Conservation (phyloP, 2,888 invertebrate species). For the Disparrhopalites patrizii region DNA sequence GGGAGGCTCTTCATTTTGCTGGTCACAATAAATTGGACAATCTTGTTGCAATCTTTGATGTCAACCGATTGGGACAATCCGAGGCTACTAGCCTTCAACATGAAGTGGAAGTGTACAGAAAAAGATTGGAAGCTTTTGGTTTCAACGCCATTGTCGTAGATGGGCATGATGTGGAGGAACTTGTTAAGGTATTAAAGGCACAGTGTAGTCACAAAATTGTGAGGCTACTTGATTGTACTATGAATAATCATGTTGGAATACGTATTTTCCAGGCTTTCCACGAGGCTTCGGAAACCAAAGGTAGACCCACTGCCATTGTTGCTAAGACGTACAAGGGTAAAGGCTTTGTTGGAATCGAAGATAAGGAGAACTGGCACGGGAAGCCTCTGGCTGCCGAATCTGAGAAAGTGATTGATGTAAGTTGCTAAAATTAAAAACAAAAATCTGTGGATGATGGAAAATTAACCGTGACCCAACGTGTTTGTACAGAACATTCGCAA, state of each 20-base stretch:
- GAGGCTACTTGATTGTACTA: not conserved
- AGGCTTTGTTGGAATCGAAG: constrained; percentile 84
- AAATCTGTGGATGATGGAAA: not conserved
- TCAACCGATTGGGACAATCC: constrained; percentile 96
- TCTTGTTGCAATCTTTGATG: constrained; percentile 92
- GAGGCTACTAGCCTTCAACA: constrained; percentile 92
- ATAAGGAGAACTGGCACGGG: constrained; percentile 95
- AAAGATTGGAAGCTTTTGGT: constrained; percentile 83
- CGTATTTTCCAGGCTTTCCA: constrained; percentile 63
- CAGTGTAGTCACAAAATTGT: no score
- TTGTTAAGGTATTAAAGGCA: constrained; percentile 63
- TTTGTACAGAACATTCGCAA: constrained; percentile 59
- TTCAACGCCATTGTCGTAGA: constrained; percentile 88
- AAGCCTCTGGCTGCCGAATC: constrained; percentile 86
- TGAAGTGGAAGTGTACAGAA: constrained; percentile 79
- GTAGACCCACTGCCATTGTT: constrained; percentile 85
- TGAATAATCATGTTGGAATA: not conserved
- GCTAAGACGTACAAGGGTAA: constrained; percentile 96
- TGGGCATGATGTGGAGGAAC: constrained; percentile 89
- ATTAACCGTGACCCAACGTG: no score
- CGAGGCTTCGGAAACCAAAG: constrained; percentile 68
- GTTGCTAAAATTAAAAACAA: not conserved
- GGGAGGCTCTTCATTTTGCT: constrained; percentile 96
- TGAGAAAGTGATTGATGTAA: constrained; percentile 62
- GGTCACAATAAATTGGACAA: constrained; percentile 94